phyloP scores from a whole-genome alignment of 64 coral and sea anemone genomes.

The Dendrophyllia cribrosa region DNA sequence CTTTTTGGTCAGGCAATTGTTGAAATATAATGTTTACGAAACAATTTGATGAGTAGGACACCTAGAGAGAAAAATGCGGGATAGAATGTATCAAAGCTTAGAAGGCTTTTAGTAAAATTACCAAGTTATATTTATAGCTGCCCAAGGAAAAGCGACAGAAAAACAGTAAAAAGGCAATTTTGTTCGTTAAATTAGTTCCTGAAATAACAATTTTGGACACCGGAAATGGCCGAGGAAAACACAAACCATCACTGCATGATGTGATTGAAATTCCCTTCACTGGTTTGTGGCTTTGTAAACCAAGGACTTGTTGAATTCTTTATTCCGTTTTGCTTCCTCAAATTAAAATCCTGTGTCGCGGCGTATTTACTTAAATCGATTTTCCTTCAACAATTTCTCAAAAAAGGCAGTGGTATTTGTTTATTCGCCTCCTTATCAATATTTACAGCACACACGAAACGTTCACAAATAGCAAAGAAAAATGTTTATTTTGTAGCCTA shows the following conservation, averaged over 20 bases:
- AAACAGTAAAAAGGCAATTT: slow-evolving; percentile 32
- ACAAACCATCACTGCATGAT: not conserved
- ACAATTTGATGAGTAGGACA: not conserved
- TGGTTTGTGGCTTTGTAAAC: not conserved
- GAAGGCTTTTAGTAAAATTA: not conserved
- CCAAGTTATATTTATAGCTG: not conserved
- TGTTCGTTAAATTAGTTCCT: slow-evolving; percentile 23
- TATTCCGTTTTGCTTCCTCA: not conserved
- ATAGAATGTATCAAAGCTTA: not conserved
- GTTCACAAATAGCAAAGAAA: slow-evolving; percentile 75
- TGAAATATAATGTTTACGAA: slow-evolving; percentile 50
- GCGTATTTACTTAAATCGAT: slow-evolving; percentile 8
- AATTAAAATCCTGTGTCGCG: slow-evolving; percentile 4
- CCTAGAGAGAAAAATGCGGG: not conserved
- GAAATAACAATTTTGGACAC: slow-evolving; percentile 41
- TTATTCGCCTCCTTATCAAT: slow-evolving; percentile 74
- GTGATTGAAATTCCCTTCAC: not conserved
- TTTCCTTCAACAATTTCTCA: slow-evolving; percentile 38
- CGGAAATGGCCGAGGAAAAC: slow-evolving; percentile 25
- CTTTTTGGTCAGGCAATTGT: slow-evolving; percentile 23
- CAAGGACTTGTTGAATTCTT: not conserved
- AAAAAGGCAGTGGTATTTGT: slow-evolving; percentile 48
- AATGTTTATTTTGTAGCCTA: slow-evolving; percentile 80
- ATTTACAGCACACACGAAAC: slow-evolving; percentile 80
- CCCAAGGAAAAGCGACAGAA: not conserved